Percentiles rank a stretch among this genome's conserved stretches.
Conservation (phyloP, 2,888 invertebrate genomes). For the Elgonia sp. region DNA sequence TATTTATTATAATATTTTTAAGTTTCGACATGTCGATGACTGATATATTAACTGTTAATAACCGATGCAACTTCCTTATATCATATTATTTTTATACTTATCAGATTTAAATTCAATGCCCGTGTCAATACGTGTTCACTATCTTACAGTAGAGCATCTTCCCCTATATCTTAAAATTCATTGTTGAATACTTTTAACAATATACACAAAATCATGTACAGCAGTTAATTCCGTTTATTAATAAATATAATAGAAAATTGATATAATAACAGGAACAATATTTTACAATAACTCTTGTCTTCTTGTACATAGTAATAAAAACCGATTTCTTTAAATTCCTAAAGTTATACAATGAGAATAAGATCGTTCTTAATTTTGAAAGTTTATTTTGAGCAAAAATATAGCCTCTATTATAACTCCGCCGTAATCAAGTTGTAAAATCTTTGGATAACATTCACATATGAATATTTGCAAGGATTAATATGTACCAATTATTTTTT, state of each 20-base stretch:
- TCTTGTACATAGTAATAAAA: neutral
- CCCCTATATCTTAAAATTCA: too few species aligned
- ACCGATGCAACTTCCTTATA: too few species aligned
- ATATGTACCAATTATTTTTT: too few species aligned
- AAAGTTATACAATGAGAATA: conserved; percentile 8
- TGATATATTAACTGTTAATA: too few species aligned
- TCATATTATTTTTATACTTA: too few species aligned
- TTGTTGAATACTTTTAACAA: too few species aligned
- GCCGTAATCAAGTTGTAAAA: neutral
- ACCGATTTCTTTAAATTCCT: neutral
- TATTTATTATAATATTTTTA: too few species aligned
- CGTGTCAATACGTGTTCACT: too few species aligned
- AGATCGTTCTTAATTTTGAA: neutral
- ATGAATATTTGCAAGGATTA: neutral
- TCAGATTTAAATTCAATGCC: too few species aligned
- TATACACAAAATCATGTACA: neutral
- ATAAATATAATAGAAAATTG: conserved; percentile 33
- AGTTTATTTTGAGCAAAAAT: conserved; percentile 20
- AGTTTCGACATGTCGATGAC: too few species aligned
- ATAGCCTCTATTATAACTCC: conserved; percentile 19
- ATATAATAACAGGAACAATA: conserved; percentile 34
- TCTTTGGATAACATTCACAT: neutral
- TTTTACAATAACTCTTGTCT: conserved; percentile 30
- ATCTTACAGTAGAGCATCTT: too few species aligned
- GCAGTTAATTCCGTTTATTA: conserved; percentile 2